Evolutionary conservation across 1,140 invertebrate species (phyloP).

Genomic region (Homalodisca vitripennis): DNA sequence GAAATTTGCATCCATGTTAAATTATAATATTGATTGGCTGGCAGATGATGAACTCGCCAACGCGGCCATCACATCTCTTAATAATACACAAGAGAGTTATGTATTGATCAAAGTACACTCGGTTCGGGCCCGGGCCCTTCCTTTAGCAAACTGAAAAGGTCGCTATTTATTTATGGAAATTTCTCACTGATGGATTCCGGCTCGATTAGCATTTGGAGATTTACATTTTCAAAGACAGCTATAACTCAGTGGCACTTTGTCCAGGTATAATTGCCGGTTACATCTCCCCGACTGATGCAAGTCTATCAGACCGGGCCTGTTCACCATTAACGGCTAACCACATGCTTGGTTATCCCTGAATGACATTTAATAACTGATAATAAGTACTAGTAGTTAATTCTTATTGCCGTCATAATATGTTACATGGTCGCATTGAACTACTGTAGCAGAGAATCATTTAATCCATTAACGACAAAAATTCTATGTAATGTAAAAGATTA

Average conservation of each 20-base stretch:
- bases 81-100: background rate
- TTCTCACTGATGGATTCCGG: background rate
- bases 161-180: background rate
- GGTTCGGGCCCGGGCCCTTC: too few relatives aligned
- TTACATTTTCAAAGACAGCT: background rate
- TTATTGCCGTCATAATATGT: too few relatives aligned
- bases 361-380: too few relatives aligned
- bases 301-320: too few relatives aligned
- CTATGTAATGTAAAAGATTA: too few relatives aligned
- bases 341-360: too few relatives aligned
- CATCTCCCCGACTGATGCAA: too few relatives aligned
- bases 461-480: too few relatives aligned
- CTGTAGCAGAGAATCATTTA: too few relatives aligned
- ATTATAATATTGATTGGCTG: background rate
- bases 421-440: too few relatives aligned
- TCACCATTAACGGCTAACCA: too few relatives aligned
- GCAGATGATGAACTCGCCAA: background rate
- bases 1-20: background rate
- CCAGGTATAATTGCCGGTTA: background rate
- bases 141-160: background rate
- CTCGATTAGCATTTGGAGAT: background rate
- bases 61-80: background rate
- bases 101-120: background rate
- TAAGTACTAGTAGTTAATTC: too few relatives aligned
- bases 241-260: background rate